Evolutionary conservation across 2,797 vertebrate species (phyloP), one percentile per base, ranked within the genome.

Genomic region (Pseudochirops cupreus): DNA sequence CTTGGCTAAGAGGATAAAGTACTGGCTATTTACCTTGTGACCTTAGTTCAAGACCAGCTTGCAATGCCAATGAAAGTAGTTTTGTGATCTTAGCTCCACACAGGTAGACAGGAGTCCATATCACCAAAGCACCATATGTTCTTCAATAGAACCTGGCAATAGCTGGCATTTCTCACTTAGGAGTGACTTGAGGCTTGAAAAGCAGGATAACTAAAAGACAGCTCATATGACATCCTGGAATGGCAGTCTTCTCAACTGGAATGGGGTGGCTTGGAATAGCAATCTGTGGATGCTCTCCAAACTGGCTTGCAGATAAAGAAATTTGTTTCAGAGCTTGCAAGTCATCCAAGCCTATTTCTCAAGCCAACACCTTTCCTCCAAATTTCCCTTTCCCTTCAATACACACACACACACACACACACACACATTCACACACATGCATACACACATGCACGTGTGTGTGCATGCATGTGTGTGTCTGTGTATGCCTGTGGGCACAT

Each of bases 231-330:
- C 96, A 95, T 97, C 96, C 94, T 97, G 82, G 98, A 94, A 97
- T 98, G 96, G 97, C 97, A 98, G 94, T 97, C 95, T 97, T 98
- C 97, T 94, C 59, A 94, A 96, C 93, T 93, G 54, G 95, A 95
- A 94, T 0, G 14, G 82, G 95, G 96, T 91, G 94, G 97, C 98
- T 98, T 94, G 89, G 97, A 98, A 97, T 95, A 97, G 96, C 95
- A 97, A 97, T 96, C 97, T 56, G 96, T 98, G 98, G 98, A 98
- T 11, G 26, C 10, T 82, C 97, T 99, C 98, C 98, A 98, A 98
- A 92, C 98, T 99, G 99, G 99, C 98, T 98, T 95, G 96, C 93
- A 97, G 98, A 98, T 98, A 98, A 99, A 98, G 98, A 98, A 99
- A 98, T 98, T 98, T 98, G 98, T 97, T 98, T 95, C 98, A 96